Conservation (phyloP, 2,113 vertebrate species). For the Notiomystis cincta region DNA sequence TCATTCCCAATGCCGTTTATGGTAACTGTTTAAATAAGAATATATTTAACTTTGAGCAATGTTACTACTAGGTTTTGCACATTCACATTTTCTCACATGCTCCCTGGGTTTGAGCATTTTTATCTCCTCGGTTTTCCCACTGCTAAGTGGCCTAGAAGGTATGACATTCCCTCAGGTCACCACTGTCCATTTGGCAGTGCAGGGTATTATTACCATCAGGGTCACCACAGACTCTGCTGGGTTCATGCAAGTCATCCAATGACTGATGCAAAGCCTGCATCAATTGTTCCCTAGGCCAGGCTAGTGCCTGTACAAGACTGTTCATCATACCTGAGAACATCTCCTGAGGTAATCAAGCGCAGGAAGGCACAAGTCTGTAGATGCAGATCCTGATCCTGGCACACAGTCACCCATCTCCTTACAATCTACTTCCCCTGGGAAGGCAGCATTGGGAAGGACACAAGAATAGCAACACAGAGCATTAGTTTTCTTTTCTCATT, state of each 20-base stretch:
- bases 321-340: constrained; percentile 88
- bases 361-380: constrained; percentile 93
- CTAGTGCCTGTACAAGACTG: background rate
- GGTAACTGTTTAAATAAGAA: background rate
- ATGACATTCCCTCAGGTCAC: background rate
- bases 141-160: background rate
- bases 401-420: constrained; percentile 91
- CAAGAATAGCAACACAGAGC: background rate
- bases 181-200: background rate
- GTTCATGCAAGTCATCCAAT: background rate
- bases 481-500: background rate
- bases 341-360: constrained; percentile 93
- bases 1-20: background rate
- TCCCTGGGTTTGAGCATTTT: background rate
- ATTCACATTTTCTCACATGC: background rate
- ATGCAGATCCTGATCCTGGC: constrained; percentile 75
- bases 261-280: background rate
- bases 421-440: constrained; percentile 87
- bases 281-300: background rate
- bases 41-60: background rate
- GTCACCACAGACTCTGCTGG: background rate
- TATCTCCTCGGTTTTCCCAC: background rate
- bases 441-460: background rate
- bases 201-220: background rate
- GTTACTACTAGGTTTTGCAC: background rate